Conservation (phyloP, 2,888 invertebrate genomes). For the Phengaris alcon region DNA sequence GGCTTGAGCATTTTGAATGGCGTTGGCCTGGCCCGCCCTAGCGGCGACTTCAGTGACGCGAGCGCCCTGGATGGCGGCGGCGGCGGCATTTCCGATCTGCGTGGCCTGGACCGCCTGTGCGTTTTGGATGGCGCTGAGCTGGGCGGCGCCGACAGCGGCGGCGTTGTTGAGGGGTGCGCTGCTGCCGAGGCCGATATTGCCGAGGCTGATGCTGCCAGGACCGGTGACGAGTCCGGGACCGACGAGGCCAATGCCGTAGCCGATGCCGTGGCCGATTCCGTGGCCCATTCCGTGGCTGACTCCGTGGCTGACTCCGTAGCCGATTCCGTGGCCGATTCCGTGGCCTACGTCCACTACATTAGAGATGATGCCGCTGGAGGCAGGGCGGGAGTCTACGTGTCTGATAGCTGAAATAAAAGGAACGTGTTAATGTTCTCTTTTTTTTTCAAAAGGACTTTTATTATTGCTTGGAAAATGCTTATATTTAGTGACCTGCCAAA, state of each 20-base stretch:
- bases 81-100: constrained; percentile 67
- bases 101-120: constrained; percentile 69
- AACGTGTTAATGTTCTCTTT: no score
- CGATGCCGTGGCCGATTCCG: constrained; percentile 21
- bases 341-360: constrained; percentile 37
- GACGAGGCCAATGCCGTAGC: constrained; percentile 30
- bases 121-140: constrained; percentile 70
- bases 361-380: constrained; percentile 48
- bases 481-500: no score
- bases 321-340: constrained; percentile 29
- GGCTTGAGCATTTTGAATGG: constrained; percentile 69
- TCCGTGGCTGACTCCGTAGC: constrained; percentile 24
- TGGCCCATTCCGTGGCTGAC: constrained; percentile 30
- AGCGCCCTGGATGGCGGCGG: constrained; percentile 70
- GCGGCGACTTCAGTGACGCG: constrained; percentile 67
- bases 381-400: constrained; percentile 51
- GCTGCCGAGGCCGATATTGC: constrained; percentile 36
- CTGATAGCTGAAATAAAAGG: neutral
- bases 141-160: constrained; percentile 66
- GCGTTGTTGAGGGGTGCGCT: constrained; percentile 62
- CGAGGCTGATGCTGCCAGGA: constrained; percentile 30
- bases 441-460: no score
- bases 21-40: constrained; percentile 63
- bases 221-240: constrained; percentile 29
- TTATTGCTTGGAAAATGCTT: no score